phyloP scores from a whole-genome alignment of 2,113 vertebrate genomes.

The Erinaceus europaeus region DNA sequence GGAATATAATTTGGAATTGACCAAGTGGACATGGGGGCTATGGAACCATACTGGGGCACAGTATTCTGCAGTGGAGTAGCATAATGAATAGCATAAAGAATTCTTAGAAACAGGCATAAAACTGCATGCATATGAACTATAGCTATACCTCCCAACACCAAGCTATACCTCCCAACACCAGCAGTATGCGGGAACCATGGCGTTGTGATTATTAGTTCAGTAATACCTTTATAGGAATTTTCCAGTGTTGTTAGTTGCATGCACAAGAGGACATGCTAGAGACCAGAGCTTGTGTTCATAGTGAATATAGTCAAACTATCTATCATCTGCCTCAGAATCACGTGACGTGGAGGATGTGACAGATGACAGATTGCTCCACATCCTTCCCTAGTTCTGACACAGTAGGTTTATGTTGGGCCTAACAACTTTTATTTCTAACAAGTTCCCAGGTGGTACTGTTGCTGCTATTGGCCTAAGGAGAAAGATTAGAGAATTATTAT shows the following conservation, averaged over 20 bases:
- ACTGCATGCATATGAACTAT: background rate
- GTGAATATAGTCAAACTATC: background rate
- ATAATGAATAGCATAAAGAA: background rate
- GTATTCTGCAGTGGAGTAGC: too few relatives aligned
- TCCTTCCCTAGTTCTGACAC: background rate
- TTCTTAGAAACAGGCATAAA: background rate
- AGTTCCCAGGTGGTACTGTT: background rate
- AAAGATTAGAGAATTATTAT: background rate
- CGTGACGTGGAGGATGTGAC: background rate
- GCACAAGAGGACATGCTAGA: rapidly evolving
- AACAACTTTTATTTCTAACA: background rate
- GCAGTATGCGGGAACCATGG: background rate
- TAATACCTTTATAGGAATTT: background rate
- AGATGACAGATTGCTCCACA: background rate
- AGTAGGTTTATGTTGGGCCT: background rate
- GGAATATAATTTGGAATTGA: too few relatives aligned
- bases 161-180: background rate
- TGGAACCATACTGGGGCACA: too few relatives aligned
- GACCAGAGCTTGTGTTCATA: too few relatives aligned
- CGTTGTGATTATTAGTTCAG: background rate
- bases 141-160: background rate
- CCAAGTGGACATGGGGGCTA: too few relatives aligned
- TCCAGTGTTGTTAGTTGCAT: background rate
- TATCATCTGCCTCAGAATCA: background rate
- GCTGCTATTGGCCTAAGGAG: background rate